Evolutionary conservation across 2,888 invertebrate genomes (phyloP).

Genomic region (Steromphala cineraria): DNA sequence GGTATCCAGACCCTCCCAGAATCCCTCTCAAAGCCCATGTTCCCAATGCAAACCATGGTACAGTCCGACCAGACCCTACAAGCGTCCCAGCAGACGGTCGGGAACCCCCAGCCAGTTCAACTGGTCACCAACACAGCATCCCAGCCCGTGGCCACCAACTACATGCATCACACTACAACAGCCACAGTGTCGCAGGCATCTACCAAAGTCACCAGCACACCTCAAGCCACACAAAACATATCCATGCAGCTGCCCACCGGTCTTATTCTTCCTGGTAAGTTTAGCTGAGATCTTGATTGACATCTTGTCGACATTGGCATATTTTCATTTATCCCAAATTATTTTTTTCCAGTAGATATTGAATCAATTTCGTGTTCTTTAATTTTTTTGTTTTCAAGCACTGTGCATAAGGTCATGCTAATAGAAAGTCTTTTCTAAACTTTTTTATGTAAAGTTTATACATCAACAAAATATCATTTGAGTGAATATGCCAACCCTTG

Average conservation of each 20-base stretch:
- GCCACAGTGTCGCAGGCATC: constrained; percentile 26
- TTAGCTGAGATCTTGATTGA: no score
- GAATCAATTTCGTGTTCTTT: no score
- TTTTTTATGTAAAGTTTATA: no score
- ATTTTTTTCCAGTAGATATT: no score
- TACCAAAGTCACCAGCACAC: background rate
- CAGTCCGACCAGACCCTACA: constrained; percentile 28
- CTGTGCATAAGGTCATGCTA: no score
- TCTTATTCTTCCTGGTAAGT: constrained; percentile 28
- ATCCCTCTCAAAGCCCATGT: constrained; percentile 4
- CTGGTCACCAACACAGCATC: background rate
- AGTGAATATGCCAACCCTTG: no score
- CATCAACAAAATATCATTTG: no score
- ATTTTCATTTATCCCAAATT: no score
- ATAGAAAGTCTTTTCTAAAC: no score
- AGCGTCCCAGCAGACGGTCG: constrained; percentile 19
- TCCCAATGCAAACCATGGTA: background rate
- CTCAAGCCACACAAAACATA: constrained; percentile 26
- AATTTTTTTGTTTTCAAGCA: no score
- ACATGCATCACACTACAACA: constrained; percentile 22
- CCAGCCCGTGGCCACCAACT: background rate
- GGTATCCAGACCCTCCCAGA: background rate
- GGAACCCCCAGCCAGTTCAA: constrained; percentile 16
- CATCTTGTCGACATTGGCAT: no score
- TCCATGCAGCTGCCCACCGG: constrained; percentile 51